Percentiles rank a stretch among this genome's conserved stretches.
phyloP scores from a whole-genome alignment of 2,113 vertebrate species.

The Myrmecobius fasciatus region DNA sequence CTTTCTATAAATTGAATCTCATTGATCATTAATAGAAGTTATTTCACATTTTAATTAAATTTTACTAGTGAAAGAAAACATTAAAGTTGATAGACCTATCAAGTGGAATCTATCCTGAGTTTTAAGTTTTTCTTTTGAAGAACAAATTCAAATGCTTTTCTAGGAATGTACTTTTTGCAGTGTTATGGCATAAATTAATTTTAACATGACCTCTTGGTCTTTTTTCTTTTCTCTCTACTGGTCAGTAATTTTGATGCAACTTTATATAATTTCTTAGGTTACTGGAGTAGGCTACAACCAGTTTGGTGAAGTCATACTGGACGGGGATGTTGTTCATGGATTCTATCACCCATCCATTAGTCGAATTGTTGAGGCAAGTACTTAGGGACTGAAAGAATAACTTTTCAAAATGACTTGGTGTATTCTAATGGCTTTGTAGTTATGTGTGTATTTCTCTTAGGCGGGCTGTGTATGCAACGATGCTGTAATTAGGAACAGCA shows the following conservation, averaged over 20 bases:
- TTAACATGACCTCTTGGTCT: constrained; percentile 1
- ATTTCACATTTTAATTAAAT: constrained; percentile 1
- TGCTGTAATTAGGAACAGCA: constrained; percentile 93
- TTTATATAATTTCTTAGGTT: constrained; percentile 86
- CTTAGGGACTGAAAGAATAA: constrained; percentile 9
- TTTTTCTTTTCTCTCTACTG: not conserved
- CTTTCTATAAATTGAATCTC: not conserved
- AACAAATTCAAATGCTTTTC: constrained; percentile 7
- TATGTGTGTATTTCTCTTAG: constrained; percentile 79
- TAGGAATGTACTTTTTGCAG: not conserved
- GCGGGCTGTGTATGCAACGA: constrained; percentile 97
- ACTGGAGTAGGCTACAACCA: constrained; percentile 97
- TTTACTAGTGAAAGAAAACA: not conserved
- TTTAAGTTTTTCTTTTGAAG: constrained; percentile 15
- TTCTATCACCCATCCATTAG: constrained; percentile 92
- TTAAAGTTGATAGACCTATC: constrained; percentile 14
- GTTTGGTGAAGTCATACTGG: constrained; percentile 91
- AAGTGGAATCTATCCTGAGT: constrained; percentile 20
- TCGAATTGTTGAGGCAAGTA: constrained; percentile 93
- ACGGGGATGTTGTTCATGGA: constrained; percentile 94
- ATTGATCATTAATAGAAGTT: not conserved
- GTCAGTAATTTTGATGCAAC: constrained; percentile 40
- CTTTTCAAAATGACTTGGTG: not conserved
- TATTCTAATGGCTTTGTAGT: constrained; percentile 35
- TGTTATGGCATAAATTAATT: constrained; percentile 5